Base-by-base conservation (phyloP, 2,888 invertebrate genomes). In the Dryadula phaetusa region DNA sequence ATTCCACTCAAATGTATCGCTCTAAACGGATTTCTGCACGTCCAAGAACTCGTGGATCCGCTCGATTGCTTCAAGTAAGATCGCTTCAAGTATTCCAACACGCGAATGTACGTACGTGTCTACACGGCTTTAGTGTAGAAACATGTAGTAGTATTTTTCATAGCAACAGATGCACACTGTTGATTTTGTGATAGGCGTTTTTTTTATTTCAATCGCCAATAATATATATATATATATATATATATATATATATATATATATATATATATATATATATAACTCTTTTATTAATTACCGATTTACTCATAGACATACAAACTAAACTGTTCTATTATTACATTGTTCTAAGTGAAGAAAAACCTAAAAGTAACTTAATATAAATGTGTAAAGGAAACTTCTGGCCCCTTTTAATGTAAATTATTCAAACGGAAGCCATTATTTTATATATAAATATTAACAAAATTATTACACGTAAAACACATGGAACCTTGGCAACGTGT, bases 11-110 rank as follows among this genome's bases (percentile, higher is more conserved):
- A 58, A 65, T 58, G 47, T 42, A 54, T 32, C 42, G 40, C 60
- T 54, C 22, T 42, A 32, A 46, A 37, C 58, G 62, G 61, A 69
- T 69, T 62, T 71, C 61, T 66, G 66, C 67, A 71, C 67, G 70
- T 71, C 49, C 40, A 65, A 70, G 67, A 70, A 64, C 64, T 62
- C 66, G 66, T 52, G 42, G 61, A 66, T 68, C 16, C 70, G 66
- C 62, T 68, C 64, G 72, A 70, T 66, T 66, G 62, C 56, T 62
- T 16, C 66, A 62, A 67, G 67, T n/a, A 67, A 70, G 65, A 70
- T 67, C 67, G 56, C 60, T 56, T 67, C 64, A 62, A 69, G 66
- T 70, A 49, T 62, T 64, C 56, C 56, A 49, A 66, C 69, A 70
- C 69, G 60, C 61, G 60, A 66, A 61, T 54, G 28, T 46, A 25